Evolutionary conservation across 2,797 vertebrate species (phyloP), one percentile per base, ranked within the genome.

Genomic region (Pseudochaenichthys georgianus): DNA sequence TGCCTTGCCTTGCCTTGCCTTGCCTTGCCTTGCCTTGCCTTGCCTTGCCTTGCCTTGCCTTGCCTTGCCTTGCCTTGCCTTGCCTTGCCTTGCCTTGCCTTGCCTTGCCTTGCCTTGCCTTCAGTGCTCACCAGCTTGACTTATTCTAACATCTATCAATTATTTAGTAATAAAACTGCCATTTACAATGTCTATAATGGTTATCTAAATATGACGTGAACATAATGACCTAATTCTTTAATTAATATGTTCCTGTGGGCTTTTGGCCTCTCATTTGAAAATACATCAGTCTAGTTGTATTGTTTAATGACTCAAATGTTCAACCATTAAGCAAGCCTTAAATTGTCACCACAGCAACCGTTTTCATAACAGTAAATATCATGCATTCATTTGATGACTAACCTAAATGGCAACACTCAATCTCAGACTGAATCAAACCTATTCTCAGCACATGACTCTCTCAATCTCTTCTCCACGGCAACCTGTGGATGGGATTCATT

Each of bases 361-460:
- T n/a, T 61, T 52, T n/a, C 12, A 60, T 4, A 54, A 60, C 21
- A 53, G 9, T 3, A 38, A 5, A 72, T 34, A 11, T n/a, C 8
- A 45, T 38, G 17, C 45, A 31, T 21, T 17, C 12, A 61, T 52
- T 65, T 53, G 46, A 43, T 70, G 71, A 48, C 52, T 34, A 12
- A 21, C n/a, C 54, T 70, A 15, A 38, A 52, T 5, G 12, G 41
- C 12, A 65, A 16, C 0, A 3, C 57, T 52, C 13, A 38, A 21
- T 21, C 47, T 23, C 9, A 52, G 3, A 34, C 31, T 43, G 6
- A 46, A 0, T 61, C 3, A 48, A 55, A 19, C n/a, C 58, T 48
- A 45, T 57, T 17, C 19, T 55, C 15, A 41, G 6, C 3, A 46
- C 2, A 23, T 48, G 11, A 50, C 21, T 54, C 17, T 60, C 19